These are phyloP conservation scores for Epizoanthus scotinus DNA, from an alignment of 92 coral and sea anemone species.

Conservation along the genomic window DNA sequence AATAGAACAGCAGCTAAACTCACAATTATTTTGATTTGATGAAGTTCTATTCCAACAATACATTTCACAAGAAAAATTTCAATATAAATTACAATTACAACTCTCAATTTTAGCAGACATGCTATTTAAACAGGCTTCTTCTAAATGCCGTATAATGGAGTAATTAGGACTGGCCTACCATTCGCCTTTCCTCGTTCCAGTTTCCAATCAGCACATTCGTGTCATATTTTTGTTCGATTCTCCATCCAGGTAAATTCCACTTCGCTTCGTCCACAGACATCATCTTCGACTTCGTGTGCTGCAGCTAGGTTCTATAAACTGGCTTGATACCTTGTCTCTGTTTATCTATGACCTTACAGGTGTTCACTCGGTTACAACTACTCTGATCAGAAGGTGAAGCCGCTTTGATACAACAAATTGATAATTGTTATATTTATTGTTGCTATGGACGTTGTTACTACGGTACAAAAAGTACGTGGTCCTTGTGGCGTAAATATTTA, in stretches of 20 bases:
- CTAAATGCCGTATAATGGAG: slow-evolving; percentile 19
- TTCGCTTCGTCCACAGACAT: slow-evolving; percentile 67
- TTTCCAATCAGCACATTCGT: slow-evolving; percentile 92
- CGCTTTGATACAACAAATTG: slow-evolving; percentile 36
- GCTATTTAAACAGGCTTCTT: background rate
- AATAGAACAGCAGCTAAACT: no score
- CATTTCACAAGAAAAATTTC: no score
- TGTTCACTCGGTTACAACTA: no score
- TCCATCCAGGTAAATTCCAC: slow-evolving; percentile 96
- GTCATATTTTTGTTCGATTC: slow-evolving; percentile 85
- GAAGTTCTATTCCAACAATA: no score
- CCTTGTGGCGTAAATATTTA: no score
- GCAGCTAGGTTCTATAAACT: background rate
- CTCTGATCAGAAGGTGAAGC: no score
- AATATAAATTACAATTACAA: no score
- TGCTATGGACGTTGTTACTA: slow-evolving; percentile 41
- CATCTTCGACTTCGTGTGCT: slow-evolving; percentile 50
- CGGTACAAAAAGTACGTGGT: background rate
- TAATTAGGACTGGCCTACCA: slow-evolving; percentile 55
- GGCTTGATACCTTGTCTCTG: slow-evolving; percentile 3
- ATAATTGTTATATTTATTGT: slow-evolving; percentile 47
- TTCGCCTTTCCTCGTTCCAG: slow-evolving; percentile 93
- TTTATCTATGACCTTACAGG: slow-evolving; percentile 13
- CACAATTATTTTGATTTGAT: no score
- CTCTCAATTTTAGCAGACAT: background rate